Conservation (phyloP, 2,797 vertebrate species). For the Acanthopagrus latus region DNA sequence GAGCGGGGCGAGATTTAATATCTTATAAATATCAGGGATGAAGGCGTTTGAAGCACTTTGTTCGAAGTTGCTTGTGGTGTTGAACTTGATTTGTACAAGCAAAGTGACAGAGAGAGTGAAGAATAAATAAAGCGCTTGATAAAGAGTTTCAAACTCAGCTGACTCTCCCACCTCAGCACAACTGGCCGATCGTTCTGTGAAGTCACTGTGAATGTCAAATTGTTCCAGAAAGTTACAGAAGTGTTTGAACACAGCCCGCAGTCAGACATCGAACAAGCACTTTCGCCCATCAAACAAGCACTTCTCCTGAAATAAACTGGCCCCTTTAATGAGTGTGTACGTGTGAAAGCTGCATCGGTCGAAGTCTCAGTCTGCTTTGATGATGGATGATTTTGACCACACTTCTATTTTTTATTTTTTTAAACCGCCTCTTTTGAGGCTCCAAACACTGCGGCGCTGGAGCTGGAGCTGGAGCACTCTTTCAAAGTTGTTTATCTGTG, state of each 20-base stretch:
- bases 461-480: background rate
- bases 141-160: background rate
- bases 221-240: conserved; percentile 9
- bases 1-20: background rate
- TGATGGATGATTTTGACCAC: conserved; percentile 2
- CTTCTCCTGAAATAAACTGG: background rate
- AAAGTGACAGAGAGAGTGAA: background rate
- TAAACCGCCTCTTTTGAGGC: background rate
- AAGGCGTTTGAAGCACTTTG: background rate
- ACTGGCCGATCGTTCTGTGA: background rate
- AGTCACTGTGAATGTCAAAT: background rate
- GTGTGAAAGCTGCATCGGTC: background rate
- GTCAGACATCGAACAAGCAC: conserved; percentile 3
- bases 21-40: background rate
- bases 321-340: conserved; percentile 12
- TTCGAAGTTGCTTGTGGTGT: background rate
- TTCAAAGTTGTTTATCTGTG: conserved; percentile 39
- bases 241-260: background rate
- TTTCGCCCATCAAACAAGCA: background rate
- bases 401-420: background rate
- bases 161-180: background rate
- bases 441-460: background rate
- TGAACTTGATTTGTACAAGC: background rate
- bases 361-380: background rate
- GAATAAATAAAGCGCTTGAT: background rate